Percentiles rank a stretch among this genome's conserved stretches.
Conservation (phyloP, 2,888 invertebrate genomes). For the Loripinus fragilis region DNA sequence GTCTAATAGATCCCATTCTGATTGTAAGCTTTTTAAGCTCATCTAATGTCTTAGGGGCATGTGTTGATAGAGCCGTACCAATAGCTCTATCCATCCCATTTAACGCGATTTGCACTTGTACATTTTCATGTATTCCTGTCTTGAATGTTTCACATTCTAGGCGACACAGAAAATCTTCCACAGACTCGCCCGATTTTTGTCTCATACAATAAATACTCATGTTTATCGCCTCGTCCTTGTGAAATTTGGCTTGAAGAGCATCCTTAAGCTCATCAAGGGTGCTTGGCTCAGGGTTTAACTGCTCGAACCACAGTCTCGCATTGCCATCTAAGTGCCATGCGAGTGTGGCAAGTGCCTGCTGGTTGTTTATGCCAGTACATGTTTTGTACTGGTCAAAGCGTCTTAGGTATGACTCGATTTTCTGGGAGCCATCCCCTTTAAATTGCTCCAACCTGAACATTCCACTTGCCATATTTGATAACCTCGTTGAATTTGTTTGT, state of each 20-base stretch:
- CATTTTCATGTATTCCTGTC: background rate
- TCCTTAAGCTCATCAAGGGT: slow-evolving; percentile 2
- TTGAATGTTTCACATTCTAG: slow-evolving; percentile 31
- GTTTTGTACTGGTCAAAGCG: slow-evolving; percentile 23
- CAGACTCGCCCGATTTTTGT: slow-evolving; percentile 13
- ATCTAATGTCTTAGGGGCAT: slow-evolving; percentile 24
- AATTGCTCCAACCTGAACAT: slow-evolving; percentile 11
- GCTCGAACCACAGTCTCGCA: slow-evolving; percentile 21
- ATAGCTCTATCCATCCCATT: slow-evolving; percentile 26
- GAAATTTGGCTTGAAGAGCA: background rate
- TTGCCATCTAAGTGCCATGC: slow-evolving; percentile 22
- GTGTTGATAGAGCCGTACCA: slow-evolving; percentile 27
- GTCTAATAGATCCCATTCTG: background rate
- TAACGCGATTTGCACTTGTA: slow-evolving; percentile 33
- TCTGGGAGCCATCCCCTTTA: slow-evolving; percentile 18
- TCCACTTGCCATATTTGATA: background rate
- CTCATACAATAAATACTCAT: slow-evolving; percentile 15
- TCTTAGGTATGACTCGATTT: slow-evolving; percentile 1
- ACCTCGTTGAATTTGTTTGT: background rate
- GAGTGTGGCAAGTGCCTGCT: slow-evolving; percentile 7
- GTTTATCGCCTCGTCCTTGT: background rate
- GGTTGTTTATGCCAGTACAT: slow-evolving; percentile 21
- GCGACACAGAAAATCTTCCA: slow-evolving; percentile 4
- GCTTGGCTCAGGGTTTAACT: background rate
- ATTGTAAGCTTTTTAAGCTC: slow-evolving; percentile 13